Base-by-base conservation (phyloP, 2,113 vertebrate genomes). In the Notothenia rossii region DNA sequence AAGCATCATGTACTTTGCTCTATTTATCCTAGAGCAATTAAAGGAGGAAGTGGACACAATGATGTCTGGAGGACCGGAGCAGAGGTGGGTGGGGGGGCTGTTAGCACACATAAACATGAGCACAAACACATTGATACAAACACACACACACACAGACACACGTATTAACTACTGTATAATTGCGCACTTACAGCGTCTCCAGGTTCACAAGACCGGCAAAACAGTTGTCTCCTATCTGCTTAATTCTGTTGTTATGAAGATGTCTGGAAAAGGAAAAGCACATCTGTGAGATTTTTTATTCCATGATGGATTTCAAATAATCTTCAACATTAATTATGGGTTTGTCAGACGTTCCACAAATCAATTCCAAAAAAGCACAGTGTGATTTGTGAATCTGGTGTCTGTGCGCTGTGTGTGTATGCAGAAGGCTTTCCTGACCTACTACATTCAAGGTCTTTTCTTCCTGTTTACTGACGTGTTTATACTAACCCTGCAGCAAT, bases 211-310 rank as follows among this genome's bases (percentile, higher is more conserved):
- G 94, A 78, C 98, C 97, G 83, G 95, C 92, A 88, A 99, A 99
- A 83, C 97, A 97, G 83, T 96, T 96, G 56, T 91, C 95, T 81
- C 96, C 96, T 61, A 99, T 95, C 56, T 94, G 95, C 84, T 96
- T 96, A 86, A 99, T 98, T 94, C 97, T 97, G 94, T 99, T 99
- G 92, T 99, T 99, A 91, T 99, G 97, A 86, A 99, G 97, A 93
- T 99, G 98, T 62, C 98, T 99, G 74, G n/a, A 88, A 86, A 82
- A 82, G 60, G 1, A 69, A 74, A 86, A 58, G 70, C 36, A 72
- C 20, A 14, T 45, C 1, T 60, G n/a, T 48, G 33, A 79, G 20
- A 67, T 50, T 22, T 50, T 40, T 59, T 15, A 43, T 36, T 56
- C 9, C 22, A 40, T 2, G 49, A 66, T 11, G 51, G 45, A 79